Conservation (phyloP, 1,140 invertebrate genomes). For the Dendroctonus ponderosae region DNA sequence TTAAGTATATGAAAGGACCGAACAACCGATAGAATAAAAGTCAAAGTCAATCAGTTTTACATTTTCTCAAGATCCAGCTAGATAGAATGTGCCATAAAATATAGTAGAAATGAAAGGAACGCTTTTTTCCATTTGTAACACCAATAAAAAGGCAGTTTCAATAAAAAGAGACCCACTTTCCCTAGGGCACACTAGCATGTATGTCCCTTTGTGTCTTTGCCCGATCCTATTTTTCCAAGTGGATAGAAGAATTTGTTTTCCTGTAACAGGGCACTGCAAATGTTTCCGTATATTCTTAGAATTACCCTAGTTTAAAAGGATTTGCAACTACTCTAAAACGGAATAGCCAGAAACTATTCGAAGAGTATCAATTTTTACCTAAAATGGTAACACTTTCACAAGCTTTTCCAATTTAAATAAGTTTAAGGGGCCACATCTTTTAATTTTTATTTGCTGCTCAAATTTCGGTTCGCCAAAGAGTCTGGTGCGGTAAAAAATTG, state of each 20-base stretch:
- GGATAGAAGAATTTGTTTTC: conserved; percentile 18
- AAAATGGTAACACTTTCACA: no score
- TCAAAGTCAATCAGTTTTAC: no score
- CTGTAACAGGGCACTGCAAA: conserved; percentile 3
- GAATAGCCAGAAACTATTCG: neutral
- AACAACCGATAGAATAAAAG: no score
- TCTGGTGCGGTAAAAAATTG: no score
- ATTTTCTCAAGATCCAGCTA: neutral
- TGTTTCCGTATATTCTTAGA: conserved; percentile 9
- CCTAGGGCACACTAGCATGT: conserved; percentile 7
- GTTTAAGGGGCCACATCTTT: no score
- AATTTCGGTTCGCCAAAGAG: no score
- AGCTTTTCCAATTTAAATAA: no score
- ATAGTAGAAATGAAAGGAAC: conserved; percentile 16
- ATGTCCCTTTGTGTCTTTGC: conserved; percentile 9
- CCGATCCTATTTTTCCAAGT: conserved; percentile 21
- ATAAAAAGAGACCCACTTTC: conserved; percentile 12
- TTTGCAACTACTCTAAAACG: conserved; percentile 1
- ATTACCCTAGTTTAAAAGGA: conserved; percentile 10
- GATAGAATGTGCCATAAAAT: neutral
- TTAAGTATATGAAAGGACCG: no score
- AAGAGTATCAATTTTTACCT: no score
- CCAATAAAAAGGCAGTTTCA: conserved; percentile 22
- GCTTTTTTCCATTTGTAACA: conserved; percentile 17
- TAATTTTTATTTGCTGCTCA: no score